Evolutionary conservation across 92 coral and sea anemone species (phyloP).

Genomic region (Porites lobata): DNA sequence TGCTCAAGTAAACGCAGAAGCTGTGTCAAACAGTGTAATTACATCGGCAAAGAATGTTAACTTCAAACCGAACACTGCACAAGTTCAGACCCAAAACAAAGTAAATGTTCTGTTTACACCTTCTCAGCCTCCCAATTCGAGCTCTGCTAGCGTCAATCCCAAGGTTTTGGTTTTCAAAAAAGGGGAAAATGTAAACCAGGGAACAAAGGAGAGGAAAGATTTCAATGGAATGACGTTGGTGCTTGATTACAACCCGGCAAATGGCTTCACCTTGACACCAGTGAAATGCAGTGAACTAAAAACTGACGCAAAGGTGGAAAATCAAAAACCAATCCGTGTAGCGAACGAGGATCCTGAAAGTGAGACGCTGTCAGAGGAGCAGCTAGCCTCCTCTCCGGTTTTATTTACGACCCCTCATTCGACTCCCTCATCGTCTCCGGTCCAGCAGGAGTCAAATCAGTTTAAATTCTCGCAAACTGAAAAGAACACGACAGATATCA

Average conservation of each 20-base stretch:
- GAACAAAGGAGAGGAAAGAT: neutral
- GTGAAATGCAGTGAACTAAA: conserved; percentile 7
- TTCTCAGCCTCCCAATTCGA: neutral
- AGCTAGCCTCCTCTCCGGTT: conserved; percentile 20
- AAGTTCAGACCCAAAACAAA: neutral
- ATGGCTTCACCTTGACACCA: neutral
- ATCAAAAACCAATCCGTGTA: neutral
- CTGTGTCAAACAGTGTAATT: neutral
- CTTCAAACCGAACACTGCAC: neutral
- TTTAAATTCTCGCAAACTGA: neutral
- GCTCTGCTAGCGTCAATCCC: neutral
- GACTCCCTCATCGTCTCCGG: conserved; percentile 21
- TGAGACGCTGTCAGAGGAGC: conserved; percentile 2
- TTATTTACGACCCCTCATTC: conserved; percentile 35
- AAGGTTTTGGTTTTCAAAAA: neutral
- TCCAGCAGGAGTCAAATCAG: neutral
- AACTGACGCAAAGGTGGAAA: neutral
- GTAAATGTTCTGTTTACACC: neutral
- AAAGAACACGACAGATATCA: conserved; percentile 8
- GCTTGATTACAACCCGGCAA: conserved; percentile 1
- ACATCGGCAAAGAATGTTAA: neutral
- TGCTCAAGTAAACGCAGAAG: neutral
- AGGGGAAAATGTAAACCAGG: neutral
- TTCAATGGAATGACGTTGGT: conserved; percentile 36
- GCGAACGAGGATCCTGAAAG: neutral